phyloP scores from a whole-genome alignment of 2,888 invertebrate species.

The Girardia tigrina region DNA sequence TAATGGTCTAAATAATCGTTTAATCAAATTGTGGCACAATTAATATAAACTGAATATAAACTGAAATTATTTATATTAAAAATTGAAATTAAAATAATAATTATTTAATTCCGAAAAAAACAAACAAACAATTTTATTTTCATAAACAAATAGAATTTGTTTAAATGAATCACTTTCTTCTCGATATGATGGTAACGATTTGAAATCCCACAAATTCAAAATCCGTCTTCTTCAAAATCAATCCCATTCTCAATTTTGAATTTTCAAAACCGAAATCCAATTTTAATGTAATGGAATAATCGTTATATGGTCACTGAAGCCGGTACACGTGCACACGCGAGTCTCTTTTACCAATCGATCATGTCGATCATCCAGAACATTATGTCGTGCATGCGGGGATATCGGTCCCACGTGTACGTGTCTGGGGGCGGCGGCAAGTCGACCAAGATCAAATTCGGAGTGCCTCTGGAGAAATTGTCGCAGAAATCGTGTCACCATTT shows the following conservation, averaged over 20 bases:
- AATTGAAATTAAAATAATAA: too few species aligned
- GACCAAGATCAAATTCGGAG: neutral
- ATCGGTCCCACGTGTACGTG: neutral
- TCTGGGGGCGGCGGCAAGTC: too few species aligned
- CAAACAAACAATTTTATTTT: too few species aligned
- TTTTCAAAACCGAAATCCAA: neutral
- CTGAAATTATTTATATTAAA: too few species aligned
- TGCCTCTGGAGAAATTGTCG: conserved; percentile 11
- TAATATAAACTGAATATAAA: too few species aligned
- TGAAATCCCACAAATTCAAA: neutral
- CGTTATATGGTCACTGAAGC: conserved; percentile 14
- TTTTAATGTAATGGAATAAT: neutral
- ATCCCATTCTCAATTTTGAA: too few species aligned
- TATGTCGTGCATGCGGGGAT: conserved; percentile 1
- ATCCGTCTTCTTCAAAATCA: neutral
- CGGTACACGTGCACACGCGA: too few species aligned
- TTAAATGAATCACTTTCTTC: conserved; percentile 3
- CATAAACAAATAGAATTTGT: too few species aligned
- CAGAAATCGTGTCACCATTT: conserved; percentile 10
- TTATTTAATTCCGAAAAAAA: too few species aligned
- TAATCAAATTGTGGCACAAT: too few species aligned
- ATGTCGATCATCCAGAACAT: conserved; percentile 10
- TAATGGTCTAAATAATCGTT: too few species aligned
- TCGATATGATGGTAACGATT: neutral
- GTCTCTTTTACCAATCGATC: too few species aligned